Conservation (phyloP, 2,888 invertebrate genomes). For the Eustalomyia histrio region DNA sequence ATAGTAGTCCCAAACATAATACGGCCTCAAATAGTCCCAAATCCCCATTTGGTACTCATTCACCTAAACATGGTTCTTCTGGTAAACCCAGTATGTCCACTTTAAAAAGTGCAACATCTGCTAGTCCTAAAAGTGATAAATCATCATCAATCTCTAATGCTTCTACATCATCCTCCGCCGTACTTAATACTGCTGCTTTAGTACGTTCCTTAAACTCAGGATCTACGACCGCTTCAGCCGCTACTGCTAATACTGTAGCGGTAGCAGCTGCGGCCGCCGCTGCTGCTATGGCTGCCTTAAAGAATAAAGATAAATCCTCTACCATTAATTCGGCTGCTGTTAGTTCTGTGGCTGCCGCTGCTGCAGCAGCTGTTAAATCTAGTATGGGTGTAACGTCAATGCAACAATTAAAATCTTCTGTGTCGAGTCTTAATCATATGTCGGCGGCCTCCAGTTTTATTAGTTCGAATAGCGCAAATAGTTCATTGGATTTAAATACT, state of each 20-base stretch:
- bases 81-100: slow-evolving; percentile 95
- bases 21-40: slow-evolving; percentile 87
- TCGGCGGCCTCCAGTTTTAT: slow-evolving; percentile 52
- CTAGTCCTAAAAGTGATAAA: slow-evolving; percentile 75
- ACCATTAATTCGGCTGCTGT: slow-evolving; percentile 50
- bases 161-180: slow-evolving; percentile 23
- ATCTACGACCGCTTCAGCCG: slow-evolving; percentile 74
- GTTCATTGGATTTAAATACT: slow-evolving; percentile 56
- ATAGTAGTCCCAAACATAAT: slow-evolving; percentile 87
- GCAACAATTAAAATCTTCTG: slow-evolving; percentile 71
- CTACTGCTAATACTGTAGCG: slow-evolving; percentile 75
- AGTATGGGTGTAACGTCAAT: slow-evolving; percentile 55
- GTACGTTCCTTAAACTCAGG: slow-evolving; percentile 56
- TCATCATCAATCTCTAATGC: slow-evolving; percentile 39
- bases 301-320: slow-evolving; percentile 55
- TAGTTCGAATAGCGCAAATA: slow-evolving; percentile 29
- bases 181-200: slow-evolving; percentile 66
- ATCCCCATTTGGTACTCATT: slow-evolving; percentile 86
- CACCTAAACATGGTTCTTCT: slow-evolving; percentile 88
- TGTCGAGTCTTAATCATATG: slow-evolving; percentile 67
- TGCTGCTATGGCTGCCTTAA: slow-evolving; percentile 55
- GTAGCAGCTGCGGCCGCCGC: slow-evolving; percentile 70
- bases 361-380: slow-evolving; percentile 64
- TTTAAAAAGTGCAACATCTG: slow-evolving; percentile 85
- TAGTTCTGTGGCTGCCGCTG: slow-evolving; percentile 65